phyloP scores from a whole-genome alignment of 30 jellyfish, hydroid and myxozoan species.

The Cassiopea xamachana region DNA sequence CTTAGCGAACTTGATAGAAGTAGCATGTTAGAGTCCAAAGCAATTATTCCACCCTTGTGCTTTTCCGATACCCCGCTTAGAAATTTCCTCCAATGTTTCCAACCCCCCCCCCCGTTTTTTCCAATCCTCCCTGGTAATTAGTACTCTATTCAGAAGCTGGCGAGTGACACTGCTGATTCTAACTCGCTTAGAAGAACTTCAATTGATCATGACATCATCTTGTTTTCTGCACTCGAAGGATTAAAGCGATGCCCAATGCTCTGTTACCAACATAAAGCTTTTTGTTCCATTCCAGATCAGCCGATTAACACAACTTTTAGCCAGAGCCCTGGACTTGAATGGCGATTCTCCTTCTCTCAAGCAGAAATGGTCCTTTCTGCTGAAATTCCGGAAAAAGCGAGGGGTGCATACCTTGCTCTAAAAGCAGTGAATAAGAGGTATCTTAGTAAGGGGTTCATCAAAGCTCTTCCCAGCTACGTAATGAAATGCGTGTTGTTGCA shows the following conservation, averaged over 20 bases:
- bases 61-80: too few species aligned
- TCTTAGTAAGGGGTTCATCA: background rate
- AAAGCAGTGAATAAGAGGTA: constrained; percentile 18
- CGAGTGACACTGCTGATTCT: too few species aligned
- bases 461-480: constrained; percentile 16
- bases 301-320: constrained; percentile 6
- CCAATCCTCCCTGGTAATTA: too few species aligned
- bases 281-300: constrained; percentile 1
- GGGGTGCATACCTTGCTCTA: constrained; percentile 29
- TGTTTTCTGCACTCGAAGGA: too few species aligned
- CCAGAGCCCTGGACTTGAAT: constrained; percentile 53
- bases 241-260: background rate
- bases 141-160: too few species aligned
- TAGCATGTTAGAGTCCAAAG: too few species aligned
- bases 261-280: background rate
- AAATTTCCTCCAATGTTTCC: too few species aligned
- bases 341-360: constrained; percentile 55
- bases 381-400: constrained; percentile 4
- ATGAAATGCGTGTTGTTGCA: constrained; percentile 24
- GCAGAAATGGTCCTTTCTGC: constrained; percentile 34
- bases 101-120: too few species aligned
- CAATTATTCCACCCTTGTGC: too few species aligned
- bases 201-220: too few species aligned
- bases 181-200: too few species aligned
- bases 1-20: too few species aligned